Evolutionary conservation across 2,888 invertebrate species (phyloP).

Genomic region (Lepidochrysops patricia): DNA sequence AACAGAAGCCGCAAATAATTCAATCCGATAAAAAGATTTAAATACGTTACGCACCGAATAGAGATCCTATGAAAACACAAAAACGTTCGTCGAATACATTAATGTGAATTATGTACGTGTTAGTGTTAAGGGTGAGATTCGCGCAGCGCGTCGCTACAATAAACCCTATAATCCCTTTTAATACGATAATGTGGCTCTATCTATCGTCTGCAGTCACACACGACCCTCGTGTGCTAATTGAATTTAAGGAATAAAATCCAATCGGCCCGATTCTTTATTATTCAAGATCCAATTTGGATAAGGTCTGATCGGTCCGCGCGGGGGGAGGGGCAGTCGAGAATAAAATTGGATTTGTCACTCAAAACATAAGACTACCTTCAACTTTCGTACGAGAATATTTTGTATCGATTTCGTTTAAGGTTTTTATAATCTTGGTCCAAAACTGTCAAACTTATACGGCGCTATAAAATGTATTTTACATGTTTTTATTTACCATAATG

Average conservation of each 20-base stretch:
- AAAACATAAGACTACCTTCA: constrained; percentile 70
- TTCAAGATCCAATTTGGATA: constrained; percentile 77
- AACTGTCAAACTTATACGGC: not conserved
- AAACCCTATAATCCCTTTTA: constrained; percentile 61
- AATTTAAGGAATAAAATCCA: constrained; percentile 77
- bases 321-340: constrained; percentile 63
- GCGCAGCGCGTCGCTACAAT: constrained; percentile 34
- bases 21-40: constrained; percentile 3
- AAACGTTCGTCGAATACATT: not conserved
- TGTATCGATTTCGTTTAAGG: constrained; percentile 18
- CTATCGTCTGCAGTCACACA: constrained; percentile 72
- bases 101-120: constrained; percentile 1
- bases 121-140: constrained; percentile 27
- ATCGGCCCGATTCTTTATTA: constrained; percentile 76
- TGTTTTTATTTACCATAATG: not conserved
- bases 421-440: not conserved
- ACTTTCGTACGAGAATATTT: constrained; percentile 39
- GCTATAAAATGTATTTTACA: constrained; percentile 1
- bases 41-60: constrained; percentile 2
- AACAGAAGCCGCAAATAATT: not conserved
- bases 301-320: constrained; percentile 71
- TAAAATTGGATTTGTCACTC: constrained; percentile 75
- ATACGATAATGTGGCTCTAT: constrained; percentile 70
- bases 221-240: constrained; percentile 74
- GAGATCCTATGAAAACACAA: not conserved